phyloP scores from a whole-genome alignment of 1,140 invertebrate species.

The Brachionus asplanchnoidis region DNA sequence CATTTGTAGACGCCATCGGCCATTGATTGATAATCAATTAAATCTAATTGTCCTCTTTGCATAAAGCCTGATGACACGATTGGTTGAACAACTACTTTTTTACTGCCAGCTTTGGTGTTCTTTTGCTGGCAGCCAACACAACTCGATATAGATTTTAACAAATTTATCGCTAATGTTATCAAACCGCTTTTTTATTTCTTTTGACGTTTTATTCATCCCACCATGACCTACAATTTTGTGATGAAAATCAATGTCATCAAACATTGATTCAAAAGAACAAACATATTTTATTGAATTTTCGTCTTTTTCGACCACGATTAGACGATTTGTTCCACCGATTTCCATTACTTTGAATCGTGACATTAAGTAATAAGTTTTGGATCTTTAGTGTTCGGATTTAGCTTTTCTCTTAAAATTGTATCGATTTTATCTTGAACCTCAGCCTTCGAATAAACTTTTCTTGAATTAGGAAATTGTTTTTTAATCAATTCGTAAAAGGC shows the following conservation, averaged over 20 bases:
- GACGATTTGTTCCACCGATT: background rate
- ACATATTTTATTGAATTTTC: background rate
- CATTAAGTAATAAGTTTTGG: background rate
- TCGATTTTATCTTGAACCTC: background rate
- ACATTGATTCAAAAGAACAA: background rate
- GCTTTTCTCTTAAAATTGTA: background rate
- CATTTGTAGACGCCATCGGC: slow-evolving; percentile 21
- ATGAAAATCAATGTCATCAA: background rate
- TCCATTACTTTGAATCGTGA: background rate
- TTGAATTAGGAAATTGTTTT: background rate
- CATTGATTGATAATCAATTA: slow-evolving; percentile 41
- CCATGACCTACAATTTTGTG: background rate
- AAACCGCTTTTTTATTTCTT: background rate
- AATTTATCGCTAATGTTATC: slow-evolving; percentile 31
- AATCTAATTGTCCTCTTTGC: slow-evolving; percentile 40
- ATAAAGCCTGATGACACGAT: slow-evolving; percentile 19
- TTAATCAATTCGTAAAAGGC: background rate
- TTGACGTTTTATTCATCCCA: background rate
- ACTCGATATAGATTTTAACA: slow-evolving; percentile 7
- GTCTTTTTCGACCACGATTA: background rate
- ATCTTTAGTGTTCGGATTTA: background rate
- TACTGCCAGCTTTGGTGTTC: too few relatives aligned
- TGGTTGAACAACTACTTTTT: too few relatives aligned
- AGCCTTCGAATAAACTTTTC: background rate
- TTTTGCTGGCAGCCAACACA: slow-evolving; percentile 21